These are phyloP conservation scores for Phenacoccus solenopsis DNA, from an alignment of 1,140 invertebrate genomes.

Conservation along the genomic window DNA sequence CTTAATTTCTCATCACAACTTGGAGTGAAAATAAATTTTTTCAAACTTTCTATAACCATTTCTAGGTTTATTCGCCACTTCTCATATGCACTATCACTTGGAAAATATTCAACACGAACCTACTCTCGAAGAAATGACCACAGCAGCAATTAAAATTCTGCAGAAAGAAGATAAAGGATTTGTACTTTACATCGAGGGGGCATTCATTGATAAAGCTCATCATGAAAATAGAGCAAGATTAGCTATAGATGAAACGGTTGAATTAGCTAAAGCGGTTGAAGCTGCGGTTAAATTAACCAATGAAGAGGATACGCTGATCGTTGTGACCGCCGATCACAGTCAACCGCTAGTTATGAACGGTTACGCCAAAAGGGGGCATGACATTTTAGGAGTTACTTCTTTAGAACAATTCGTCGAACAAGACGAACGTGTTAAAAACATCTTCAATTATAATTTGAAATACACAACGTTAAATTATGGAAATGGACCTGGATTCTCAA, in stretches of 20 bases:
- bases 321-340: slow-evolving; percentile 52
- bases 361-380: slow-evolving; percentile 52
- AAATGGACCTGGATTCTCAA: slow-evolving; percentile 53
- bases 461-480: slow-evolving; percentile 61
- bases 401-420: slow-evolving; percentile 51
- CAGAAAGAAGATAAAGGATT: slow-evolving; percentile 52
- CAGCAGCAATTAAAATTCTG: slow-evolving; percentile 60
- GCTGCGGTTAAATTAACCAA: slow-evolving; percentile 21
- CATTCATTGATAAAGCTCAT: slow-evolving; percentile 53
- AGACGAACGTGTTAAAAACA: too few species aligned
- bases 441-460: too few species aligned
- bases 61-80: slow-evolving; percentile 23
- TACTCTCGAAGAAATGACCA: slow-evolving; percentile 64
- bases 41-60: neutral
- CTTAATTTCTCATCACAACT: neutral
- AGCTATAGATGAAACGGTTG: slow-evolving; percentile 53
- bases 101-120: slow-evolving; percentile 36
- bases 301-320: slow-evolving; percentile 44
- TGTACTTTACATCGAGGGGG: slow-evolving; percentile 55
- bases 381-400: slow-evolving; percentile 38
- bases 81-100: slow-evolving; percentile 32
- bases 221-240: slow-evolving; percentile 46
- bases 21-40: neutral
- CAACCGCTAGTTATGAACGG: slow-evolving; percentile 49
- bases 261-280: slow-evolving; percentile 50